Conservation (phyloP, 2,797 vertebrate species). For the Sebastes itinus region DNA sequence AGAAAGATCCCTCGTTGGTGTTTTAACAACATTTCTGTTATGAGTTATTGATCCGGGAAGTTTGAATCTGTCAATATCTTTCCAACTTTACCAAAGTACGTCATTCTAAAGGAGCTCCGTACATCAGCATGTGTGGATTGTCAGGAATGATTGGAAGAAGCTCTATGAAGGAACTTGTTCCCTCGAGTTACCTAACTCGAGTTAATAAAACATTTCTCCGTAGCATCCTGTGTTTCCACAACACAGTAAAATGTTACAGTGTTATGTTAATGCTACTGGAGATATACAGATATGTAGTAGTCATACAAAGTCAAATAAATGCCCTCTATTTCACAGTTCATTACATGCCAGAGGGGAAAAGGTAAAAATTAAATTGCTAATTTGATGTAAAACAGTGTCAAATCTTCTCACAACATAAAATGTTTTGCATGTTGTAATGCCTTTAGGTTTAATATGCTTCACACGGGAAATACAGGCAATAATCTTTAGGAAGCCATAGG, state of each 20-base stretch:
- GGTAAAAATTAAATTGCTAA: background rate
- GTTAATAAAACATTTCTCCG: too few relatives aligned
- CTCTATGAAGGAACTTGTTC: rapidly evolving
- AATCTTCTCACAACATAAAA: background rate
- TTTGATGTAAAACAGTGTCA: background rate
- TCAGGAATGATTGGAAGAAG: too few relatives aligned
- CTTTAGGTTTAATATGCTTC: background rate
- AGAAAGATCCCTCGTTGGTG: too few relatives aligned
- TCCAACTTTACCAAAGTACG: too few relatives aligned
- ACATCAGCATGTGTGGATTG: too few relatives aligned
- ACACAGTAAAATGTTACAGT: background rate
- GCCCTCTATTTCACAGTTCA: background rate
- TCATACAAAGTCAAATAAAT: background rate
- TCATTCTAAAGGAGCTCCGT: too few relatives aligned
- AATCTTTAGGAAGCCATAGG: background rate
- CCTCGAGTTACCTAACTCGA: too few relatives aligned
- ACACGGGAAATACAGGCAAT: background rate
- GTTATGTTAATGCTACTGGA: background rate
- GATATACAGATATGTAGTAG: background rate
- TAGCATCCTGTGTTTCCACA: background rate
- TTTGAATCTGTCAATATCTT: too few relatives aligned
- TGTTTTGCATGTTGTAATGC: background rate
- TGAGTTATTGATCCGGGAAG: too few relatives aligned
- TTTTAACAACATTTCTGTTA: too few relatives aligned
- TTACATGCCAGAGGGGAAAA: background rate